phyloP scores from a whole-genome alignment of 2,113 vertebrate genomes.

The Sminthopsis crassicaudata region DNA sequence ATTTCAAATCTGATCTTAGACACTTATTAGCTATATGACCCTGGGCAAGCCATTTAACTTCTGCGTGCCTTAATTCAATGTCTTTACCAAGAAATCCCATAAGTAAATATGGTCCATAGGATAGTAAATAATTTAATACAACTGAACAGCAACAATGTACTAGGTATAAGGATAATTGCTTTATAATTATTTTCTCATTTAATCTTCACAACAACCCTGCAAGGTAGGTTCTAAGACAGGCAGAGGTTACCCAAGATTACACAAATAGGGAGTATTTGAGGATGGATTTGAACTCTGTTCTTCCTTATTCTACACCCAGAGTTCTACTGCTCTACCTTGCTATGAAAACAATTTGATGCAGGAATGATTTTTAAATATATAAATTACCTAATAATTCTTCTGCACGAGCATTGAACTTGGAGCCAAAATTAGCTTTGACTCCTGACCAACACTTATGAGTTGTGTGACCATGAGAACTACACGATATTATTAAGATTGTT shows the following conservation, averaged over 20 bases:
- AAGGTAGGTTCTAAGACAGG: background rate
- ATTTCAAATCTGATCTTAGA: too few relatives aligned
- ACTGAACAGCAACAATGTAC: background rate
- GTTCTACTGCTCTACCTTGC: background rate
- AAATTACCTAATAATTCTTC: background rate
- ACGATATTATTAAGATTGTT: background rate
- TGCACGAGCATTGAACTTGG: background rate
- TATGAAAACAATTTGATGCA: background rate
- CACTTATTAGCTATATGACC: too few relatives aligned
- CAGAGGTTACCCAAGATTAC: background rate
- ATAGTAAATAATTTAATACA: too few relatives aligned
- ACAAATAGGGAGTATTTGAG: background rate
- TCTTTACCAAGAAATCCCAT: too few relatives aligned
- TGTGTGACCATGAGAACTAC: background rate
- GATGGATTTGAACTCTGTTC: background rate
- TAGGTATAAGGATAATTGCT: background rate
- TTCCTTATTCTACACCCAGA: background rate
- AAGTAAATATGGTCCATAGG: too few relatives aligned
- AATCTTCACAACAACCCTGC: background rate
- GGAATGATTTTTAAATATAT: background rate
- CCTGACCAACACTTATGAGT: background rate
- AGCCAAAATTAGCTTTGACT: background rate
- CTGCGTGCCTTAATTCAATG: too few relatives aligned
- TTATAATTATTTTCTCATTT: background rate
- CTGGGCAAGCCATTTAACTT: too few relatives aligned